Base-by-base conservation (phyloP, 2,797 vertebrate species). In the Syngnathus rostellatus region DNA sequence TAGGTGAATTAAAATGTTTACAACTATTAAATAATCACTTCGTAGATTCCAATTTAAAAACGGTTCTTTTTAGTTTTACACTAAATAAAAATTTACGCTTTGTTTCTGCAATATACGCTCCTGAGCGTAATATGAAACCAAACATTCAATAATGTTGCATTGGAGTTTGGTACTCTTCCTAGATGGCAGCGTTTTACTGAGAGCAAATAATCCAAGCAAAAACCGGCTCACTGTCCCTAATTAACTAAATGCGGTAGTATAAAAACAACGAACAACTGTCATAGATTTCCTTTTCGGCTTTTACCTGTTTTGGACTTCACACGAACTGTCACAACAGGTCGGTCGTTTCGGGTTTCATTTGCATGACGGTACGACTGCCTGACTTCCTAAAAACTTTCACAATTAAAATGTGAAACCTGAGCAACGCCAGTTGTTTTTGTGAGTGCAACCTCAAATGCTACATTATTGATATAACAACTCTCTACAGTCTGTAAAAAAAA, bases 161-260 rank as follows among this genome's bases (percentile, higher is more conserved):
- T 17, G 41, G 55, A 51, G 46, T 50, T 48, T 10, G 43, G 64
- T 25, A 12, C 1, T 16, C 37, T 1, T 14, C 10, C 43, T 12
- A 12, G n/a, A 12, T 9, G 4, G 11, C 2, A 43, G 65, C 19
- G 38, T 68, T 70, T 77, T 81, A 82, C 78, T 69, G 73, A 65
- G 73, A 65, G 16, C 1, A 38, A 68, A 17, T 21, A 64, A 10
- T n/a, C 11, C 11, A 17, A 6, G 25, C 40, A 40, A 16, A 23
- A 45, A 8, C 12, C 11, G 41, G 51, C 58, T 40, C 19, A 8
- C 61, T 16, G 10, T 50, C 45, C 21, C 5, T 41, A 37, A 46
- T 51, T 14, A 8, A 7, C 8, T 16, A 21, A 46, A 55, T 65
- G 63, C 19, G 8, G 19, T 17, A 25, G 46, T 40, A 8, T 1